These are phyloP conservation scores for Salminus brasiliensis DNA, from an alignment of 2,113 vertebrate genomes.

Conservation along the genomic window DNA sequence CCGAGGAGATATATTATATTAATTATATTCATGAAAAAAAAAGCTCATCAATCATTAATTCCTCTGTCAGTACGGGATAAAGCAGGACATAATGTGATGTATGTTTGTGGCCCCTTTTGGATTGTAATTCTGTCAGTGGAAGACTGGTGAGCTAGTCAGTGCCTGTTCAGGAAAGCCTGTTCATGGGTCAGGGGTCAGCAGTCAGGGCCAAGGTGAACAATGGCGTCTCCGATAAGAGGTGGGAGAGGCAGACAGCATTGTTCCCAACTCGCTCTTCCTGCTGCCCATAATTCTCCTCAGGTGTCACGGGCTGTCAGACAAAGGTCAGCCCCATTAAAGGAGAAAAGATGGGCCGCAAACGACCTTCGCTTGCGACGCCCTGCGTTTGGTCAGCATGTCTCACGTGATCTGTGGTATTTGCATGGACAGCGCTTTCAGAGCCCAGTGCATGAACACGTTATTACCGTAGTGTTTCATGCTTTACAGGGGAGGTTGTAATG, in stretches of 20 bases:
- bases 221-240: conserved; percentile 38
- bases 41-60: background rate
- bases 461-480: background rate
- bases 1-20: background rate
- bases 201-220: conserved; percentile 57
- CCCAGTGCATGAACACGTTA: background rate
- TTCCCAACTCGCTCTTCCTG: conserved; percentile 56
- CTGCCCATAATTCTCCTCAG: conserved; percentile 23
- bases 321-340: conserved; percentile 59
- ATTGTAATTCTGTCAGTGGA: conserved; percentile 26
- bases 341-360: conserved; percentile 25
- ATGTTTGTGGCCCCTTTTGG: background rate
- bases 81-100: background rate
- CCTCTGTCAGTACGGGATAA: background rate
- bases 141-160: background rate
- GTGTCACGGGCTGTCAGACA: conserved; percentile 67
- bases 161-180: conserved; percentile 36
- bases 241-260: conserved; percentile 59
- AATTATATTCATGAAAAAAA: background rate
- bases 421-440: conserved; percentile 29
- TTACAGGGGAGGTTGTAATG: background rate
- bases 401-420: conserved; percentile 35
- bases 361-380: conserved; percentile 11
- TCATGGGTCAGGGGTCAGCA: conserved; percentile 39
- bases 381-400: background rate